Evolutionary conservation across 2,797 vertebrate genomes (phyloP).

Genomic region (Lacerta agilis): DNA sequence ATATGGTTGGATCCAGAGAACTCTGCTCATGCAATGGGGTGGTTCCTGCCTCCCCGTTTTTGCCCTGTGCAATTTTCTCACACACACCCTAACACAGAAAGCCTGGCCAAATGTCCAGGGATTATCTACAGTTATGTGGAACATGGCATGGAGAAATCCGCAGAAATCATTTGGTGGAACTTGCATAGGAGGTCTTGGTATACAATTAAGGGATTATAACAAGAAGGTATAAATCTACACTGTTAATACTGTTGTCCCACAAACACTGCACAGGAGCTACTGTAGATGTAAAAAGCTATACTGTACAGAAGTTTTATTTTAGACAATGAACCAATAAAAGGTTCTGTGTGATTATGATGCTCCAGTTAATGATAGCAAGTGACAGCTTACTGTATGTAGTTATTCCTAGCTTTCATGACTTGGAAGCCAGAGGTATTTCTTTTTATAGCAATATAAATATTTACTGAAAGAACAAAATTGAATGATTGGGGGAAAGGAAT

Average conservation of each 20-base stretch:
- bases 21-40: not conserved
- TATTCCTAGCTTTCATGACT: not conserved
- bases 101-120: not conserved
- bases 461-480: not conserved
- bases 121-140: not conserved
- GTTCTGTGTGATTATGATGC: not conserved
- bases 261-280: not conserved
- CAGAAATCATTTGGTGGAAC: not conserved
- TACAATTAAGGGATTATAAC: not conserved
- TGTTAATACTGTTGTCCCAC: not conserved
- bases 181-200: not conserved
- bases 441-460: not conserved
- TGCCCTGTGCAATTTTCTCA: not conserved
- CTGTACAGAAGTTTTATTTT: not conserved
- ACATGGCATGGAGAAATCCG: not conserved
- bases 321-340: not conserved
- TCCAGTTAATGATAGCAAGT: not conserved
- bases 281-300: not conserved
- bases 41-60: not conserved
- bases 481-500: not conserved
- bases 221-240: not conserved
- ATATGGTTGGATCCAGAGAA: not conserved
- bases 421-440: not conserved
- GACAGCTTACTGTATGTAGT: not conserved
- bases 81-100: not conserved